phyloP scores from a whole-genome alignment of 2,888 invertebrate species.

The Polydrusus pterygomalis region DNA sequence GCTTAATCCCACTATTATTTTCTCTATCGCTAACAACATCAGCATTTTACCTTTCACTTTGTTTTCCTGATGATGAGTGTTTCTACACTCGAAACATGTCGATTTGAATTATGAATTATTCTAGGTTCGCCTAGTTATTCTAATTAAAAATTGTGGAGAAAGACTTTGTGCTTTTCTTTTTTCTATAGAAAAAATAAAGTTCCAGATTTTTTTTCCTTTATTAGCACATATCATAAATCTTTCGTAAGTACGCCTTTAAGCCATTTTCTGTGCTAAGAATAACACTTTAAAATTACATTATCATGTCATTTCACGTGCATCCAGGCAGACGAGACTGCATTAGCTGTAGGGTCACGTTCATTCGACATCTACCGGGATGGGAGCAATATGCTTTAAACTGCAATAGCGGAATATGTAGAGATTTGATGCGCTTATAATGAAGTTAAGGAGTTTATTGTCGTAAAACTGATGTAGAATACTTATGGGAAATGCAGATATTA shows the following conservation, averaged over 20 bases:
- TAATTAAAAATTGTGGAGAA: no score
- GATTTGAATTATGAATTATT: no score
- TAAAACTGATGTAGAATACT: neutral
- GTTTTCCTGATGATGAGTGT: no score
- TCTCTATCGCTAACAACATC: no score
- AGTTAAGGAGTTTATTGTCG: neutral
- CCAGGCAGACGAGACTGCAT: slow-evolving; percentile 21
- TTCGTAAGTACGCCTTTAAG: slow-evolving; percentile 9
- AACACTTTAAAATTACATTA: slow-evolving; percentile 44
- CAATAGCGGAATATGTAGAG: slow-evolving; percentile 16
- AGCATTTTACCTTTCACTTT: no score
- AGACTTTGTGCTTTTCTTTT: no score
- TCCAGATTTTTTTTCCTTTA: no score
- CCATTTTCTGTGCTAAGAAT: slow-evolving; percentile 32
- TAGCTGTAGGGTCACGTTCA: slow-evolving; percentile 45
- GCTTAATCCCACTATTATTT: no score
- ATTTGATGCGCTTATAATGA: slow-evolving; percentile 4
- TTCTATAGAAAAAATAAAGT: no score
- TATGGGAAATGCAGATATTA: no score
- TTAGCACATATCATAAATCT: neutral
- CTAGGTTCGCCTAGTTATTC: no score
- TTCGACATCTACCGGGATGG: slow-evolving; percentile 43
- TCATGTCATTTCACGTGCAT: slow-evolving; percentile 44
- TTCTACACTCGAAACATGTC: no score
- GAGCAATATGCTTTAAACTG: slow-evolving; percentile 39